phyloP scores from a whole-genome alignment of 2,888 invertebrate species.

The Pristionchus maxplancki region DNA sequence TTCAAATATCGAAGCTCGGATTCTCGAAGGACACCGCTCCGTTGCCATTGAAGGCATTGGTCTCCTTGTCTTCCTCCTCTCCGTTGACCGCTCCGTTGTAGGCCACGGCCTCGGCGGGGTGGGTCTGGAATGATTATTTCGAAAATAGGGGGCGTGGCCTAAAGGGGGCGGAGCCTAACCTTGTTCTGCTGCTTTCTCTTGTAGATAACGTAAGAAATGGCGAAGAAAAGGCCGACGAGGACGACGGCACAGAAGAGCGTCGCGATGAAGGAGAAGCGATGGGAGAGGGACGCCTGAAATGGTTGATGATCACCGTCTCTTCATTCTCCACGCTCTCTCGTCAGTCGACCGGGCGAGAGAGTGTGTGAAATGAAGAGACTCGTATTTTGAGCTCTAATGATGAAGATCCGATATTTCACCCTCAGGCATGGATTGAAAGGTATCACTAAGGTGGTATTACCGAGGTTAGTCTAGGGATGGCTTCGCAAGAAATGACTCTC shows the following conservation, averaged over 20 bases:
- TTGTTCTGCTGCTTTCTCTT: background rate
- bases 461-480: no score
- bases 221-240: background rate
- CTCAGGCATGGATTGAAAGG: no score
- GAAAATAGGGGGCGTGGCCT: no score
- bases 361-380: no score
- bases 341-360: no score
- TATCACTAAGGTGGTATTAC: no score
- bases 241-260: background rate
- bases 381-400: no score
- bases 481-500: no score
- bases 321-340: no score
- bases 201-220: background rate
- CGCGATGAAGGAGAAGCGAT: background rate
- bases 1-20: background rate
- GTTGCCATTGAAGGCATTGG: no score
- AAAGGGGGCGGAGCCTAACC: background rate
- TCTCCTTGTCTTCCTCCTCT: background rate
- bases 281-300: background rate
- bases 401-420: no score
- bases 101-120: background rate
- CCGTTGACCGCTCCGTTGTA: background rate
- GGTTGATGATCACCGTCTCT: no score
- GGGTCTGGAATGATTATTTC: background rate
- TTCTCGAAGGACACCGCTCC: background rate